phyloP scores from a whole-genome alignment of 2,888 invertebrate genomes.

The Orthonevra nobilis region DNA sequence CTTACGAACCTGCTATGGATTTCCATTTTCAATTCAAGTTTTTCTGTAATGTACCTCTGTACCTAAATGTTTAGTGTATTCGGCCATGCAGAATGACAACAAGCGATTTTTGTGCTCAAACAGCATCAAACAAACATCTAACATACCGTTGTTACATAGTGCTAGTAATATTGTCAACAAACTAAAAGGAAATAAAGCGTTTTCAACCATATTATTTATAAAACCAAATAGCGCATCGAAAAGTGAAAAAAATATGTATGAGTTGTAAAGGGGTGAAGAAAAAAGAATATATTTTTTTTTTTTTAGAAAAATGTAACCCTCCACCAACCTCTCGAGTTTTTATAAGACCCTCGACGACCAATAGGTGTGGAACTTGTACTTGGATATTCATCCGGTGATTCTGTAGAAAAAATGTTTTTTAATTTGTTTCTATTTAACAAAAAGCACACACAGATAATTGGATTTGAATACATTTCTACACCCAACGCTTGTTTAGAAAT shows the following conservation, averaged over 20 bases:
- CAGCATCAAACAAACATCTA: slow-evolving; percentile 25
- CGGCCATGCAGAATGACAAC: no score
- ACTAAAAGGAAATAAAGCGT: slow-evolving; percentile 18
- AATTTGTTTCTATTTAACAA: slow-evolving; percentile 22
- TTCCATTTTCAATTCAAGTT: no score
- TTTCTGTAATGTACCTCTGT: no score
- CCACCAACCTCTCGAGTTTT: slow-evolving; percentile 91
- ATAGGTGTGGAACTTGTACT: slow-evolving; percentile 84
- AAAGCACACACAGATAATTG: no score
- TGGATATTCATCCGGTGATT: slow-evolving; percentile 80
- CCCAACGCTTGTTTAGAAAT: slow-evolving; percentile 20
- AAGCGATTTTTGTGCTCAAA: no score
- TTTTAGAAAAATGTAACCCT: slow-evolving; percentile 72
- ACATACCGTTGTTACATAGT: neutral
- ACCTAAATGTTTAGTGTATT: no score
- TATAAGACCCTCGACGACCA: slow-evolving; percentile 92
- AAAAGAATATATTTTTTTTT: slow-evolving; percentile 62
- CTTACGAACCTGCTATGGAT: no score
- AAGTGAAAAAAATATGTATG: slow-evolving; percentile 40
- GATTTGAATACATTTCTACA: no score
- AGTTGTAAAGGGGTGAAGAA: slow-evolving; percentile 32
- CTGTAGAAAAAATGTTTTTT: slow-evolving; percentile 75
- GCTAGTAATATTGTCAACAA: slow-evolving; percentile 1
- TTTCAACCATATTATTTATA: no score
- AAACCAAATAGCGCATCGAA: neutral